Percentiles rank a stretch among this genome's conserved stretches.
Conservation (phyloP, 1,140 invertebrate species). For the Aphis craccivora region DNA sequence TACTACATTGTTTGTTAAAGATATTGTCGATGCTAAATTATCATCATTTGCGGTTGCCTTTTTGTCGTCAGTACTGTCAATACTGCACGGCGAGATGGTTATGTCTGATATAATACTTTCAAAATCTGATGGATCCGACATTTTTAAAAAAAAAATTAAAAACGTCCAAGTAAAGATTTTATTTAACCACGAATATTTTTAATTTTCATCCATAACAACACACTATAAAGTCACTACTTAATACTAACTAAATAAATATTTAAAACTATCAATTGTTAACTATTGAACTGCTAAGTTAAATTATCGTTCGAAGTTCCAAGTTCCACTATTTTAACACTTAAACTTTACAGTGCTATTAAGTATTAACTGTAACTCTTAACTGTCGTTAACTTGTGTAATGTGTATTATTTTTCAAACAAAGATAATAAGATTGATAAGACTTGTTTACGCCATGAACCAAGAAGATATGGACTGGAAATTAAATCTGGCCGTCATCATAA, state of each 20-base stretch:
- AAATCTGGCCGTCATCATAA: no score
- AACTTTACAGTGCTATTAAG: no score
- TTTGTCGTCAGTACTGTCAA: background rate
- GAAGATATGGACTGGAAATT: no score
- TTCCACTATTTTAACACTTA: no score
- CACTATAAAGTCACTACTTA: background rate
- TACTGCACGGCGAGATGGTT: background rate
- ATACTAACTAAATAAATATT: no score
- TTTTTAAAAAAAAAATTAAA: background rate
- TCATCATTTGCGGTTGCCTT: background rate
- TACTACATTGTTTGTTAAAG: background rate
- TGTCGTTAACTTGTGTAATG: no score
- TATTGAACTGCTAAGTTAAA: no score
- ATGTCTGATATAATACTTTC: constrained; percentile 10
- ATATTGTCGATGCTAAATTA: background rate
- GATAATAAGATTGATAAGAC: background rate
- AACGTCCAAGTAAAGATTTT: background rate
- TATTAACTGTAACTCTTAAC: background rate
- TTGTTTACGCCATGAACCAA: background rate
- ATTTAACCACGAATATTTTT: background rate
- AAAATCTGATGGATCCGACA: constrained; percentile 23
- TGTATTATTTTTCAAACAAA: background rate
- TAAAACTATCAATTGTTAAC: no score
- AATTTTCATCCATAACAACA: background rate
- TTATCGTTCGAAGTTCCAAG: no score